phyloP scores from a whole-genome alignment of 2,113 vertebrate genomes.

The Chauna torquata region DNA sequence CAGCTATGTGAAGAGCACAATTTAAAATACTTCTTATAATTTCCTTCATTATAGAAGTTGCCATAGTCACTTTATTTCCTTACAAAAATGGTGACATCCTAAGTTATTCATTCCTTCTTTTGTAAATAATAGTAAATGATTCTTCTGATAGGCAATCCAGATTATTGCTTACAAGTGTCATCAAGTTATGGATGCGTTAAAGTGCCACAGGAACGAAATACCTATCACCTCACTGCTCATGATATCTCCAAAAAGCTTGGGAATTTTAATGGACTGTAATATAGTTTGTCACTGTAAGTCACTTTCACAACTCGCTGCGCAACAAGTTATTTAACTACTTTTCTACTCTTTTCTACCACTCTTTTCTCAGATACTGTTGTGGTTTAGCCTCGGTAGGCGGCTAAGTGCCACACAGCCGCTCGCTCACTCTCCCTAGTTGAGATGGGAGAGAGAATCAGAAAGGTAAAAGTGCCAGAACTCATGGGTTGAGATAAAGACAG shows the following conservation, averaged over 20 bases:
- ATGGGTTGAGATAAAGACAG: too few species aligned
- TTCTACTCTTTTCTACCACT: background rate
- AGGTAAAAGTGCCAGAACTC: too few species aligned
- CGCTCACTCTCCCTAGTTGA: too few species aligned
- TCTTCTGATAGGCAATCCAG: constrained; percentile 57
- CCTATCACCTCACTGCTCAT: background rate
- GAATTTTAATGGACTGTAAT: constrained; percentile 31
- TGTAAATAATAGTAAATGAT: constrained; percentile 41
- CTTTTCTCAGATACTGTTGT: background rate
- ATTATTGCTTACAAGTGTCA: constrained; percentile 65
- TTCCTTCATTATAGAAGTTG: constrained; percentile 26
- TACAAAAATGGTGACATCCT: constrained; percentile 9
- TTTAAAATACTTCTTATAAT: background rate
- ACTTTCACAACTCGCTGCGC: constrained; percentile 58
- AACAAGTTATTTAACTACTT: constrained; percentile 45
- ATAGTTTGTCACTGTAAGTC: constrained; percentile 62
- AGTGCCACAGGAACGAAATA: constrained; percentile 49
- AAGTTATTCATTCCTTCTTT: constrained; percentile 39
- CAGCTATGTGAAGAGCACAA: background rate
- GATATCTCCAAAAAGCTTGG: constrained; percentile 42
- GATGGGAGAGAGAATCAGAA: too few species aligned
- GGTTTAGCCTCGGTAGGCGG: too few species aligned
- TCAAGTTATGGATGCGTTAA: constrained; percentile 52
- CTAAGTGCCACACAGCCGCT: too few species aligned
- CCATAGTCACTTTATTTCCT: constrained; percentile 36